Percentiles rank a stretch among this genome's conserved stretches.
Evolutionary conservation across 2,888 invertebrate genomes (phyloP).

Genomic region (Adela reaumurella): DNA sequence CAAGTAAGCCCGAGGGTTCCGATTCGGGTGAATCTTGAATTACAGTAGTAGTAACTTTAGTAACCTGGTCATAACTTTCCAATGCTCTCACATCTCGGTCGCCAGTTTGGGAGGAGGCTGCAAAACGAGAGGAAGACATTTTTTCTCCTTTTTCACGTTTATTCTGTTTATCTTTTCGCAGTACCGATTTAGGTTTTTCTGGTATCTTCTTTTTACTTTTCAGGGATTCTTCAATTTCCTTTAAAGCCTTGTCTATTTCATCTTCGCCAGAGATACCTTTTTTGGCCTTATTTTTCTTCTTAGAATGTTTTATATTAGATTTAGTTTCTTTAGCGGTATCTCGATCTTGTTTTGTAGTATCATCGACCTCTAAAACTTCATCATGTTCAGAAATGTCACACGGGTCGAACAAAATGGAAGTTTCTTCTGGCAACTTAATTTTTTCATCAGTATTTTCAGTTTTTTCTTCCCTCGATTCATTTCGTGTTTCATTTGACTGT

Average conservation of each 20-base stretch:
- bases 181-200: slow-evolving; percentile 16
- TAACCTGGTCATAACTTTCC: not conserved
- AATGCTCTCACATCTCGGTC: not conserved
- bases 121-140: no score
- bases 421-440: no score
- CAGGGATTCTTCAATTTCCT: slow-evolving; percentile 39
- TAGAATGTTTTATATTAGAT: slow-evolving; percentile 15
- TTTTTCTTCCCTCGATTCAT: no score
- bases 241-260: slow-evolving; percentile 41
- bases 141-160: slow-evolving; percentile 23
- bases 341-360: no score
- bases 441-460: no score
- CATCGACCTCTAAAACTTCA: no score
- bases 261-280: slow-evolving; percentile 31
- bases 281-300: slow-evolving; percentile 39
- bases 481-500: no score
- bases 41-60: slow-evolving; percentile 6
- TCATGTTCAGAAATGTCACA: no score
- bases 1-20: no score
- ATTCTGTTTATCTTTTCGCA: not conserved
- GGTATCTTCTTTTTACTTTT: slow-evolving; percentile 34
- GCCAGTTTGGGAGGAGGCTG: no score
- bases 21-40: slow-evolving; percentile 3
- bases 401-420: no score
- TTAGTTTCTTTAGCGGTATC: not conserved